phyloP scores from a whole-genome alignment of 2,113 vertebrate genomes.

The Terrapene triunguis region DNA sequence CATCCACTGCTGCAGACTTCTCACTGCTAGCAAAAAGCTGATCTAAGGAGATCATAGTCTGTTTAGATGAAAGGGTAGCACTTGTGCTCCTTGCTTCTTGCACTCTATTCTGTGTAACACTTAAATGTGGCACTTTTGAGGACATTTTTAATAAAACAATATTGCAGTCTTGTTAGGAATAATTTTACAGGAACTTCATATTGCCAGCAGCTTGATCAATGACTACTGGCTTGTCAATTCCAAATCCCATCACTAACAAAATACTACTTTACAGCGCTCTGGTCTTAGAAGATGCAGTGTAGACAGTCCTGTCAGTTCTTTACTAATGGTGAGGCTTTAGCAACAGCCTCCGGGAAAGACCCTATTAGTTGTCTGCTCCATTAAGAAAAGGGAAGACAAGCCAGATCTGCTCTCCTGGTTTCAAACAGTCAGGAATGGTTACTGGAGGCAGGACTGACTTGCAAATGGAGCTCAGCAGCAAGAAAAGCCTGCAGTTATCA shows the following conservation, averaged over 20 bases:
- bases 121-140: accelerated
- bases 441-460: not conserved
- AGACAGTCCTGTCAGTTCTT: not conserved
- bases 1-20: accelerated
- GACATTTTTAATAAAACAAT: accelerated
- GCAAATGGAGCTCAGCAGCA: accelerated
- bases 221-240: not conserved
- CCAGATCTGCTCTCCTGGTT: not conserved
- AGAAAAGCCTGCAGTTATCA: not conserved
- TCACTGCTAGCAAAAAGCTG: accelerated
- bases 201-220: accelerated
- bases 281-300: not conserved
- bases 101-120: accelerated
- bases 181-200: not conserved
- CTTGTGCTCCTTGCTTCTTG: accelerated
- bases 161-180: not conserved
- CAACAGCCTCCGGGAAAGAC: not conserved
- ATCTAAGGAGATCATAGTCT: accelerated
- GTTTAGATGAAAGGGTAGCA: not conserved
- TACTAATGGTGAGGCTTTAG: not conserved
- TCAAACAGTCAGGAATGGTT: not conserved
- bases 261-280: accelerated
- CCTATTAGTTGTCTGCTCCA: not conserved
- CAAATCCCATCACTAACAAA: not conserved
- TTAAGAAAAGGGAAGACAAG: accelerated